These are phyloP conservation scores for Cavia aperea DNA, from an alignment of 2,113 vertebrate species.

Conservation along the genomic window DNA sequence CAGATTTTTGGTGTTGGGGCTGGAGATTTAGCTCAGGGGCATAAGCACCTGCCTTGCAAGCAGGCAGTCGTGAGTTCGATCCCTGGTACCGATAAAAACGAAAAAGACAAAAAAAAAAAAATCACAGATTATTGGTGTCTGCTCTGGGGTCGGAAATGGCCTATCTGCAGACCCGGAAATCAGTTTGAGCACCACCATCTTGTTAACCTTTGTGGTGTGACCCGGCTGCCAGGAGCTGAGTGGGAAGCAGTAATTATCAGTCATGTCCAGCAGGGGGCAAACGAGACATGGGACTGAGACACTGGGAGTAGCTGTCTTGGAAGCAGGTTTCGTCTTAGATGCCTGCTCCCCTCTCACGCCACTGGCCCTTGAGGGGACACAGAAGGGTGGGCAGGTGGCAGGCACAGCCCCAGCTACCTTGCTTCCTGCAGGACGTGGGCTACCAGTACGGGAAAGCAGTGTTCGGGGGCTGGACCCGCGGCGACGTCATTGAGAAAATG, in stretches of 20 bases:
- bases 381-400: neutral
- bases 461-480: slow-evolving; percentile 89
- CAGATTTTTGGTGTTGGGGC: neutral
- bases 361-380: neutral
- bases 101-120: no score
- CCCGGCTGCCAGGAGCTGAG: neutral
- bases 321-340: neutral
- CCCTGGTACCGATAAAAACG: no score
- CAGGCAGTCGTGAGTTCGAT: no score
- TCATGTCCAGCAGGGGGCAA: neutral
- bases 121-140: neutral
- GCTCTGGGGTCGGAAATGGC: fast-evolving
- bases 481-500: slow-evolving; percentile 92
- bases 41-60: no score
- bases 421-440: slow-evolving; percentile 84
- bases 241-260: neutral
- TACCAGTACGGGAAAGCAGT: slow-evolving; percentile 90
- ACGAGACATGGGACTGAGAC: neutral
- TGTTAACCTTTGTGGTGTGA: neutral
- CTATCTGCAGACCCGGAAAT: neutral
- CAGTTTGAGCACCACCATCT: neutral
- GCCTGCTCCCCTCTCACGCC: neutral
- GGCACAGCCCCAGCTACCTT: neutral
- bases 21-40: no score
- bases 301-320: neutral